Conservation (phyloP, 2,797 vertebrate species). For the Anguilla marmorata region DNA sequence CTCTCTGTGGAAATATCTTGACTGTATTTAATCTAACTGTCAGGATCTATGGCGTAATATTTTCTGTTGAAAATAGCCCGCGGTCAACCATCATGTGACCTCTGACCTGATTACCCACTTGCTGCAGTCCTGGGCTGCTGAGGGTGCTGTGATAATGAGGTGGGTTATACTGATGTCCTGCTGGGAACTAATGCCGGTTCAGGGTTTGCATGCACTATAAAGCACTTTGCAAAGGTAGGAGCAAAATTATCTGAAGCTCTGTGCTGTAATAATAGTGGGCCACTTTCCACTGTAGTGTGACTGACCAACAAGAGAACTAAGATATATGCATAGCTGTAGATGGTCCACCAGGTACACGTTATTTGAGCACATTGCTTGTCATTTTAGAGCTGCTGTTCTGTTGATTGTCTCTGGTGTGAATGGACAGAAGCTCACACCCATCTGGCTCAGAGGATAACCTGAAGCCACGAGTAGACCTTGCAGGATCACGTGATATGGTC, state of each 20-base stretch:
- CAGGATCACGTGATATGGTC: neutral
- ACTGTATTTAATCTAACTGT: too few species aligned
- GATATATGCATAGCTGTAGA: neutral
- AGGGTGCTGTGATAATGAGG: neutral
- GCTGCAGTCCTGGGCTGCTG: neutral
- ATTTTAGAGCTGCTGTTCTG: neutral
- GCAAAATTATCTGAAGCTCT: neutral
- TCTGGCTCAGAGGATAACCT: neutral
- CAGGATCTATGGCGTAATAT: neutral
- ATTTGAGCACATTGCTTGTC: neutral
- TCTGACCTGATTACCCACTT: conserved; percentile 5
- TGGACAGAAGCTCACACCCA: neutral
- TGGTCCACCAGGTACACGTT: neutral
- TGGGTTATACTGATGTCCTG: neutral
- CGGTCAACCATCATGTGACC: neutral
- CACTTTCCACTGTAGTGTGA: neutral
- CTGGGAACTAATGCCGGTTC: neutral
- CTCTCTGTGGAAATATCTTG: neutral
- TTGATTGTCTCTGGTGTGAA: neutral
- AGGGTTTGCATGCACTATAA: neutral
- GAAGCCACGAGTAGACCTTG: neutral
- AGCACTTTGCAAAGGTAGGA: neutral
- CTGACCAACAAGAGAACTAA: neutral
- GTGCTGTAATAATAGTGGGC: neutral
- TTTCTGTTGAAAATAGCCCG: neutral